phyloP scores from a whole-genome alignment of 1,140 invertebrate species.

The Harlomillsia oculata region DNA sequence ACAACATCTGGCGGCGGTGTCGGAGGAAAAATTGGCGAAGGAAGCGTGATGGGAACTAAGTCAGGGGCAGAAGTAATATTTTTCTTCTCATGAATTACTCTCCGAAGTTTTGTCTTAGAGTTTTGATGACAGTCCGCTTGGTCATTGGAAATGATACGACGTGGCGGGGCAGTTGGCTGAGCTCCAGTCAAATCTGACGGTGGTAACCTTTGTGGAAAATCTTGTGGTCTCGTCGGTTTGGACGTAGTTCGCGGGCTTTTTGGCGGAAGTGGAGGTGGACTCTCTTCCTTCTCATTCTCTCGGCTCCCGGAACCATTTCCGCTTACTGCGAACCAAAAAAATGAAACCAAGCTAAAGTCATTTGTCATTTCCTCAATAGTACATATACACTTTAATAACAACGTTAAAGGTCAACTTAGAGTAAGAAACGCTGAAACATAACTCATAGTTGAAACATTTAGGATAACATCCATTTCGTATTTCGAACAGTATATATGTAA shows the following conservation, averaged over 20 bases:
- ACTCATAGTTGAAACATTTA: neutral
- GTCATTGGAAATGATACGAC: constrained; percentile 19
- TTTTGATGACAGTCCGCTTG: constrained; percentile 47
- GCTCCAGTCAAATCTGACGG: neutral
- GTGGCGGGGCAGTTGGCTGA: constrained; percentile 26
- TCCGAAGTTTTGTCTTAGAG: constrained; percentile 64
- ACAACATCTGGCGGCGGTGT: constrained; percentile 30
- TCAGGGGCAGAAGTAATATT: neutral
- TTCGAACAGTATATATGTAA: neutral
- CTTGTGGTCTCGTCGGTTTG: constrained; percentile 31
- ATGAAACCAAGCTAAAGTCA: no score
- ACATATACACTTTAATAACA: neutral
- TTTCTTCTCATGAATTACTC: constrained; percentile 51
- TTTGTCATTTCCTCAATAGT: neutral
- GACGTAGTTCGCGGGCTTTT: constrained; percentile 45
- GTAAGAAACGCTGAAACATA: no score
- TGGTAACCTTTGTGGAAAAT: constrained; percentile 32
- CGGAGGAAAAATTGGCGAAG: constrained; percentile 28
- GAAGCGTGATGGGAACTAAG: constrained; percentile 26
- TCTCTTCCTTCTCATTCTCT: constrained; percentile 31
- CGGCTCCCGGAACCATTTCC: no score
- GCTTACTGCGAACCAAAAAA: neutral
- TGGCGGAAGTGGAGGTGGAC: constrained; percentile 48
- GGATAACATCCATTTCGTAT: neutral
- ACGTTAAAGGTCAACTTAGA: no score